These are phyloP conservation scores for Dipodomys merriami DNA, from an alignment of 2,113 vertebrate genomes.

Conservation along the genomic window DNA sequence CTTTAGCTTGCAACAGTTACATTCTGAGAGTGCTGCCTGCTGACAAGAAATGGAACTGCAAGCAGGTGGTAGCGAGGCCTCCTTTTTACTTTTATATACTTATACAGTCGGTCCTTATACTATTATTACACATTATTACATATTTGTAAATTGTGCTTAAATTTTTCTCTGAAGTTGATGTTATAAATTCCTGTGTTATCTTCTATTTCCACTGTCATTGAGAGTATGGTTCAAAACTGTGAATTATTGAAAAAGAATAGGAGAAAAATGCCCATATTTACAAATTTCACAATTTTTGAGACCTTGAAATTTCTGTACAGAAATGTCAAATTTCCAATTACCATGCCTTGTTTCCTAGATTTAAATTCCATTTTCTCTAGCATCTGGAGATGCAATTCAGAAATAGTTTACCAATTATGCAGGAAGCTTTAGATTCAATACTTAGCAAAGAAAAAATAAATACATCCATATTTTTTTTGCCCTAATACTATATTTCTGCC, in stretches of 20 bases:
- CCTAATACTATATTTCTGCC: neutral
- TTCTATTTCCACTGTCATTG: neutral
- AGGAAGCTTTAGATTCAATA: neutral
- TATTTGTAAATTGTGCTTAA: neutral
- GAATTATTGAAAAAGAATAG: conserved; percentile 3
- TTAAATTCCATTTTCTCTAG: neutral
- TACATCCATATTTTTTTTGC: neutral
- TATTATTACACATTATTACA: neutral
- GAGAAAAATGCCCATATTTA: neutral
- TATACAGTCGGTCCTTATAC: neutral
- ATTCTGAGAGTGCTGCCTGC: conserved; percentile 34
- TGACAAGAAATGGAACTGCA: conserved; percentile 45
- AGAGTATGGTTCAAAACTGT: conserved; percentile 3
- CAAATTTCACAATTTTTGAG: neutral
- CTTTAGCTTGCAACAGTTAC: neutral
- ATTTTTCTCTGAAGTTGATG: conserved; percentile 13
- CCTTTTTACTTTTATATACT: neutral
- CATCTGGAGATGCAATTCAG: neutral
- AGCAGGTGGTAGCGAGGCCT: neutral
- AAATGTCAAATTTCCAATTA: conserved; percentile 30
- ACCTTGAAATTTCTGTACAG: conserved; percentile 7
- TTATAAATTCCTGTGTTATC: neutral
- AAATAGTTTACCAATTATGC: neutral
- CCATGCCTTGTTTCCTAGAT: neutral
- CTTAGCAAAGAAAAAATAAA: neutral